phyloP scores from a whole-genome alignment of 1,140 invertebrate species.

The Panagrolaimus sp. region DNA sequence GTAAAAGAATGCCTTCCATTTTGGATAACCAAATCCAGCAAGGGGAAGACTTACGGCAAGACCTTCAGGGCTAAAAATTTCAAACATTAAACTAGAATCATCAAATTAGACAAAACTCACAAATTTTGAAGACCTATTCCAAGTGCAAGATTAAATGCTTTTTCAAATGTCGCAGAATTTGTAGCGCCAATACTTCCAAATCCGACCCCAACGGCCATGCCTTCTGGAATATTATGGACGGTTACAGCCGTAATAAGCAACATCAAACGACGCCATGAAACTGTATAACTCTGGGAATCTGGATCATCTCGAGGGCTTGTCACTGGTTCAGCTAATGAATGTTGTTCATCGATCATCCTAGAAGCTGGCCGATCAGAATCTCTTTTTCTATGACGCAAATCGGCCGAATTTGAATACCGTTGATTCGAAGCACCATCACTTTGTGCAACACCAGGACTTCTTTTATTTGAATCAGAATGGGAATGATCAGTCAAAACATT shows the following conservation, averaged over 20 bases:
- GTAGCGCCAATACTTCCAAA: slow-evolving; percentile 80
- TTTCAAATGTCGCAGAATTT: slow-evolving; percentile 79
- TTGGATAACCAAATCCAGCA: slow-evolving; percentile 85
- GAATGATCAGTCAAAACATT: slow-evolving; percentile 14
- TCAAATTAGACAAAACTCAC: too few species aligned
- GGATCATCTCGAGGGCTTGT: not conserved
- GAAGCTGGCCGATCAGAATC: slow-evolving; percentile 14
- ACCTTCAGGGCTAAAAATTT: slow-evolving; percentile 72
- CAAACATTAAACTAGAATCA: too few species aligned
- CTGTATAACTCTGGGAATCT: not conserved
- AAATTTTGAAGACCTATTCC: slow-evolving; percentile 99
- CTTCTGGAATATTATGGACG: slow-evolving; percentile 73
- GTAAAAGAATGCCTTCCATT: slow-evolving; percentile 85
- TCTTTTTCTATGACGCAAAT: slow-evolving; percentile 14
- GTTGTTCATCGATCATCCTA: slow-evolving; percentile 15
- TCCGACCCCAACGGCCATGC: slow-evolving; percentile 92
- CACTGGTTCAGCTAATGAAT: not conserved
- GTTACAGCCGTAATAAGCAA: slow-evolving; percentile 92
- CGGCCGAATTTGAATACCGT: slow-evolving; percentile 11
- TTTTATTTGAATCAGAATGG: not conserved
- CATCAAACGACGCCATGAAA: slow-evolving; percentile 84
- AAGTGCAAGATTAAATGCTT: slow-evolving; percentile 70
- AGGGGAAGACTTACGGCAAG: slow-evolving; percentile 89
- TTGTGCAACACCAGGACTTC: not conserved
- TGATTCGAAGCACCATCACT: not conserved